Base-by-base conservation (phyloP, 2,888 invertebrate species). In the Dicranocentrus wangi region DNA sequence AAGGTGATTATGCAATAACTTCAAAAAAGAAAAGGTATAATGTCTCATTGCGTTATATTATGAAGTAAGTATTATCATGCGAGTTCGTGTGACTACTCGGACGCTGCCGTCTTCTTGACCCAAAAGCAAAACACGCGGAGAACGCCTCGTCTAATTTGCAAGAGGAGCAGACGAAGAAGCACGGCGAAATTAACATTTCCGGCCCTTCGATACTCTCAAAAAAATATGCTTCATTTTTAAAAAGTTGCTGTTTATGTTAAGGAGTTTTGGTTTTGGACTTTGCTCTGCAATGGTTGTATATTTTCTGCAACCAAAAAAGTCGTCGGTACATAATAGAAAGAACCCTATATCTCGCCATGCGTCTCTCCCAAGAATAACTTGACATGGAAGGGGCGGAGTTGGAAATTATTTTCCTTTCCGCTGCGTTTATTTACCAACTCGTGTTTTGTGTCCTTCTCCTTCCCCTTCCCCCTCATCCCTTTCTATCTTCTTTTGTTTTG, bases 321-420 rank as follows among this genome's bases (percentile, higher is more conserved):
- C 47, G n/a, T n/a, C 10, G 15, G 47, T 47, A 10, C 15, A 5
- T 10, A 47, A 47, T 39, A 39, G 5, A 39, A 8, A 39, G 7
- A 39, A 5, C 5, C 17, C 7, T 25, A 23, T 55, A 55, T 55
- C 55, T n/a, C 55, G 25, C 55, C 10, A 55, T 55, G 55, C 10
- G 47, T 68, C 32, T 8, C 51, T 7, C 2, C 10, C 58, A 76
- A 61, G 76, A 68, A 60, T 76, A 69, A 76, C 66, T 32, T 28
- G 42, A 82, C 82, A 82, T 77, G 77, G 68, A 82, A 82, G 28
- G 42, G 82, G 82, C 47, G 82, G 82, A 72, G 72, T 55, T 66
- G 66, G 77, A 72, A 78, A 77, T 82, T 72, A 75, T 66, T 77
- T 60, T 55, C 28, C 60, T 77, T 82, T 82, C 71, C 77, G 82